Evolutionary conservation across 2,888 invertebrate genomes (phyloP).

Genomic region (Euproctis similis): DNA sequence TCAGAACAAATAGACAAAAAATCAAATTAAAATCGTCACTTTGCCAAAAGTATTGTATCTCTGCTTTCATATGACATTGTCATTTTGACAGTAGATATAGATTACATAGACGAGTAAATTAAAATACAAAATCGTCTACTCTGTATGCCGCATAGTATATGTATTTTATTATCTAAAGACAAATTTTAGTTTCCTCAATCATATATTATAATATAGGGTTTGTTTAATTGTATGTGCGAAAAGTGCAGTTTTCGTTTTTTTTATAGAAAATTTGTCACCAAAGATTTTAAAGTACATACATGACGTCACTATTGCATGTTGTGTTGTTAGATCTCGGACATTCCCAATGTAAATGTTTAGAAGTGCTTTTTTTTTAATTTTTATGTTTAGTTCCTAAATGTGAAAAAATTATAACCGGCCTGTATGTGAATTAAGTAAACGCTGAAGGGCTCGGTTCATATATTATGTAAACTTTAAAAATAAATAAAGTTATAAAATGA

Average conservation of each 20-base stretch:
- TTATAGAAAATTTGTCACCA: constrained; percentile 48
- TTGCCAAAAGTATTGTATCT: no score
- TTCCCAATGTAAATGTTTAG: constrained; percentile 53
- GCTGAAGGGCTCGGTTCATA: constrained; percentile 28
- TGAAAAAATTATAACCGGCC: no score
- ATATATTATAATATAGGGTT: constrained; percentile 26
- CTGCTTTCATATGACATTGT: no score
- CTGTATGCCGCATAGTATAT: constrained; percentile 8
- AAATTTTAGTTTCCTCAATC: constrained; percentile 22
- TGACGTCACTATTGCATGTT: constrained; percentile 24
- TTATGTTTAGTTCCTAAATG: constrained; percentile 36
- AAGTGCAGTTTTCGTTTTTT: no score
- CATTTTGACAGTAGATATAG: no score
- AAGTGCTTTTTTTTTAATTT: constrained; percentile 23
- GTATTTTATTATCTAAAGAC: constrained; percentile 24
- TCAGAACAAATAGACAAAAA: no score
- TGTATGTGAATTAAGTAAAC: constrained; percentile 24
- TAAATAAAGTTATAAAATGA: constrained; percentile 23
- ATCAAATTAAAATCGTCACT: no score
- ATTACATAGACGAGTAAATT: no score
- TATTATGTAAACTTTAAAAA: constrained; percentile 25
- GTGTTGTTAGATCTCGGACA: constrained; percentile 58
- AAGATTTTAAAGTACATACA: constrained; percentile 54
- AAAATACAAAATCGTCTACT: not conserved
- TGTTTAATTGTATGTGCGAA: constrained; percentile 17